Percentiles rank a stretch among this genome's conserved stretches.
These are phyloP conservation scores for Phallusia fumigata DNA, from an alignment of 23 tunicate genomes.

Conservation along the genomic window DNA sequence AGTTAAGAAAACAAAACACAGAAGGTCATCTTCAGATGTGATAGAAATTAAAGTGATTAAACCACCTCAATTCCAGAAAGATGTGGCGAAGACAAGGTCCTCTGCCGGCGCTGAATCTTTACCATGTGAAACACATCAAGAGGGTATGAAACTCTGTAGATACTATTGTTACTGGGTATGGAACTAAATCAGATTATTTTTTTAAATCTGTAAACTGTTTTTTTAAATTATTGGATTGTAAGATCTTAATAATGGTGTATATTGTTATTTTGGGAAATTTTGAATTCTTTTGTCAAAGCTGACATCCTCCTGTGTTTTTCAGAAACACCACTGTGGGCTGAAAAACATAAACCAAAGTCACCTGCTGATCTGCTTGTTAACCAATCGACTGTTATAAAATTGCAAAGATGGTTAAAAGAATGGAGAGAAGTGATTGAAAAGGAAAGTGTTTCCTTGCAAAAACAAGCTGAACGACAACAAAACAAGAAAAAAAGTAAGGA, in stretches of 20 bases:
- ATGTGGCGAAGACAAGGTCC: background rate
- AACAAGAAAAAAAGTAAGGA: constrained; percentile 11
- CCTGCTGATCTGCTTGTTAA: background rate
- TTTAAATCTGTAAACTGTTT: too few relatives aligned
- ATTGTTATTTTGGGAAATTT: too few relatives aligned
- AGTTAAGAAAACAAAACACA: background rate
- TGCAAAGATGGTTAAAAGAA: constrained; percentile 30
- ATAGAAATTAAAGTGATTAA: constrained; percentile 4
- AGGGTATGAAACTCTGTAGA: background rate
- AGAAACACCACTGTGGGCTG: background rate
- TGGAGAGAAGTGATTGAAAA: constrained; percentile 46
- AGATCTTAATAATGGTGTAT: too few relatives aligned
- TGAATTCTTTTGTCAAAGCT: too few relatives aligned
- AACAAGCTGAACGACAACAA: constrained; percentile 24
- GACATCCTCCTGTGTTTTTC: too few relatives aligned
- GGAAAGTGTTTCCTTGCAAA: constrained; percentile 18
- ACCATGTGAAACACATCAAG: background rate
- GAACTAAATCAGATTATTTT: too few relatives aligned
- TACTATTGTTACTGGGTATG: too few relatives aligned
- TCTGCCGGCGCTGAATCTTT: background rate
- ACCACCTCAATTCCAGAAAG: background rate
- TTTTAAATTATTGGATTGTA: too few relatives aligned
- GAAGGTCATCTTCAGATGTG: background rate
- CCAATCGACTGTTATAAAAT: background rate
- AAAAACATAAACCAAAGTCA: background rate